Percentiles rank a stretch among this genome's conserved stretches.
Evolutionary conservation across 2,113 vertebrate species (phyloP).

Genomic region (Megatriorchis doriae): DNA sequence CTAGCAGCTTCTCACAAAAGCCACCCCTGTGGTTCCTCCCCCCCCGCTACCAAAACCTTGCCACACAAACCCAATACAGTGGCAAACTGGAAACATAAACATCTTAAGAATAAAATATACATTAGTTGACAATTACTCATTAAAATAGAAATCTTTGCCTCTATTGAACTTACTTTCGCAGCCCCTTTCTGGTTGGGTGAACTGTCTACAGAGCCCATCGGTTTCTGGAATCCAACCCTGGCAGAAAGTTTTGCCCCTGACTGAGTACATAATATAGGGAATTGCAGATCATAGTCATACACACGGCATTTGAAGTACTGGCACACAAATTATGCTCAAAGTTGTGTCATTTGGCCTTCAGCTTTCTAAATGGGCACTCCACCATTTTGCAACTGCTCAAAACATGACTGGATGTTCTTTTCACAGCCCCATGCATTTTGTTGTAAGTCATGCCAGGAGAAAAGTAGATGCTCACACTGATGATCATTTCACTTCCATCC

Average conservation of each 20-base stretch:
- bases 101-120: not conserved
- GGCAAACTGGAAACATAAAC: not conserved
- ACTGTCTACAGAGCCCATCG: not conserved
- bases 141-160: not conserved
- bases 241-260: not conserved
- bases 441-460: not conserved
- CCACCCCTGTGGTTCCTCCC: not conserved
- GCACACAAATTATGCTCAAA: not conserved
- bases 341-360: not conserved
- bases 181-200: not conserved
- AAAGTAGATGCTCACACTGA: not conserved
- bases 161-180: not conserved
- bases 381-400: not conserved
- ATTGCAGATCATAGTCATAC: not conserved
- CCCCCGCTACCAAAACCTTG: not conserved
- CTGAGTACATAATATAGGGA: not conserved
- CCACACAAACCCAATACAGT: not conserved
- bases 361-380: not conserved
- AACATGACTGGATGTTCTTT: not conserved
- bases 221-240: not conserved
- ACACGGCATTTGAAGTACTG: not conserved
- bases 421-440: not conserved
- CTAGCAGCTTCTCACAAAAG: not conserved
- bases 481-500: not conserved
- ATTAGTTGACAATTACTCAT: not conserved